phyloP scores from a whole-genome alignment of 1,140 invertebrate species.

The Nixonia krombeini region DNA sequence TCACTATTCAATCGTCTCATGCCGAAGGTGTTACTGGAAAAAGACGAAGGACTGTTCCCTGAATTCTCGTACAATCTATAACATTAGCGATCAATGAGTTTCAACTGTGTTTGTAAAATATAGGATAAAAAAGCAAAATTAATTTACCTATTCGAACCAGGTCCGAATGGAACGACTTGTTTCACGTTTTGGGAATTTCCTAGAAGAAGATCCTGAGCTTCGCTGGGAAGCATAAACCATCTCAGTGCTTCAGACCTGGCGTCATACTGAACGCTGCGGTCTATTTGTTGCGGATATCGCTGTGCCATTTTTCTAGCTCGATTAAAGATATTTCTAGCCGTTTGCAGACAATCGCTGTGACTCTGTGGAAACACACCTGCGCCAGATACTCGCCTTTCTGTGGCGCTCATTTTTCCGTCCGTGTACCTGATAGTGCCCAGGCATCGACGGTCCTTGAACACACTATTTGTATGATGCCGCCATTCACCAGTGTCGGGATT shows the following conservation, averaged over 20 bases:
- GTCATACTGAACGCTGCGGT: conserved; percentile 80
- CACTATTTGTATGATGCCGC: conserved; percentile 85
- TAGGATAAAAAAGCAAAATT: neutral
- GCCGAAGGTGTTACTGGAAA: conserved; percentile 21
- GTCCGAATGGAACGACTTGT: conserved; percentile 82
- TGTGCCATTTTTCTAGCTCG: conserved; percentile 83
- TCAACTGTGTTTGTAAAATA: neutral
- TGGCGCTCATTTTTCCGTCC: conserved; percentile 82
- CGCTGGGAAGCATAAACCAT: conserved; percentile 89
- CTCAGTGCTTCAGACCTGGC: conserved; percentile 78
- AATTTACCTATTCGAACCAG: conserved; percentile 61
- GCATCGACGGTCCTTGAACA: conserved; percentile 87
- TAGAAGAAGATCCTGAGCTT: conserved; percentile 81
- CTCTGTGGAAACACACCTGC: conserved; percentile 80
- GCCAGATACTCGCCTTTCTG: conserved; percentile 79
- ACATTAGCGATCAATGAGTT: neutral
- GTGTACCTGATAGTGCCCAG: conserved; percentile 84
- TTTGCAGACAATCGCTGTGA: conserved; percentile 82
- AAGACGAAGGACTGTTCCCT: conserved; percentile 1
- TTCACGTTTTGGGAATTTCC: conserved; percentile 82
- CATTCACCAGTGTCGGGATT: conserved; percentile 92
- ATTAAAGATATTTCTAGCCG: conserved; percentile 84
- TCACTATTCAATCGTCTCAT: conserved; percentile 66
- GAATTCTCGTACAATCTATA: neutral
- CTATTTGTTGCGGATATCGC: conserved; percentile 78